Base-by-base conservation (phyloP, 2,888 invertebrate species). In the Stomorhina lunata region DNA sequence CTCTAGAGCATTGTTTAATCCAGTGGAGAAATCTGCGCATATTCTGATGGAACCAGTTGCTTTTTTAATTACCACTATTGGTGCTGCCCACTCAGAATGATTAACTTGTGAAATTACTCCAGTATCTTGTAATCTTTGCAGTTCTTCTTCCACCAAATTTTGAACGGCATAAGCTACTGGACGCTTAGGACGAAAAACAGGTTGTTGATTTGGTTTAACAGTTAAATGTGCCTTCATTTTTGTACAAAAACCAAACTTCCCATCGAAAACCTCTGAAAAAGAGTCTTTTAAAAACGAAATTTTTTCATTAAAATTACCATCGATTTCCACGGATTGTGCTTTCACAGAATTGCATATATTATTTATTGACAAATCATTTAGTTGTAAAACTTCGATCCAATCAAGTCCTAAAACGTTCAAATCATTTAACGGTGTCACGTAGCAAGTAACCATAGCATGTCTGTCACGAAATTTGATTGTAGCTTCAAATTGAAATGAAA, bases 21-120 rank as follows among this genome's bases (percentile, higher is more conserved):
- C 84, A 1, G 85, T 86, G 2, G 85, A 85, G 63, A 84, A 85
- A 76, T 84, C 84, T 2, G 73, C 82, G 17, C 84, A 85, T 17
- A 85, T 76, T 5, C 85, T 68, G 7, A 85, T 73, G 22, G 43
- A 43, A 4, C 85, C 84, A 22, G 80, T 81, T 27, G 76, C 2
- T 68, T 86, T 43, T 43, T 50, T 69, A 10, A 85, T 81, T 15
- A 83, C 85, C 4, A 85, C 84, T 15, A 84, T 84, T 10, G 85
- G 84, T n/a, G 85, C 84, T 7, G 84, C 85, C 84, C 81, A 81
- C 0, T 77, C 81, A 4, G 72, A 63, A 27, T 73, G 73, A 40
- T 68, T 55, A 2, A 84, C 80, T 34, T 80, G 81, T 32, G 81
- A 80, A 69, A 86, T 85, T 4, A 84, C 71, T 10, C 80, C 69